Conservation (phyloP, 2,113 vertebrate genomes). For the Gasterosteus aculeatus region DNA sequence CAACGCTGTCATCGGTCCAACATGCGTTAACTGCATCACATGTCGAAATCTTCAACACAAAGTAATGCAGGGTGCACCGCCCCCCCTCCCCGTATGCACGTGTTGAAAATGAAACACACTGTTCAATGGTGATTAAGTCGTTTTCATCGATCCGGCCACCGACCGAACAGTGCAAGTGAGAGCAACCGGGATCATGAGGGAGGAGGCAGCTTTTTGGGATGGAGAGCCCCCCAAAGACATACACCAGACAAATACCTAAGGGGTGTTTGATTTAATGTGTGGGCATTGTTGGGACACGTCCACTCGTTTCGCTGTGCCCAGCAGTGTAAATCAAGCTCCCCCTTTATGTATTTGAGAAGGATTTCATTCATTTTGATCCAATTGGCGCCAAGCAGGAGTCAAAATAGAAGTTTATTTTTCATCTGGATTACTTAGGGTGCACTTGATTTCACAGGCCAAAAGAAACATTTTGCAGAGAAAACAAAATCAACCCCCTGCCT, state of each 20-base stretch:
- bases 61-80: conserved; percentile 18
- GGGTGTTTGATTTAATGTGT: conserved; percentile 68
- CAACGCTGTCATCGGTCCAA: conserved; percentile 39
- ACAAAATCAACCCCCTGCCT: conserved; percentile 50
- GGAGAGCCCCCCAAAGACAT: conserved; percentile 63
- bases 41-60: conserved; percentile 6
- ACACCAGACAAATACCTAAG: conserved; percentile 73
- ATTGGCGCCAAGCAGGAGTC: conserved; percentile 72
- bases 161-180: conserved; percentile 43
- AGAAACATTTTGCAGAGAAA: conserved; percentile 59
- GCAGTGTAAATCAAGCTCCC: conserved; percentile 67
- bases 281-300: conserved; percentile 27
- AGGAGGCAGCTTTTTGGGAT: conserved; percentile 66
- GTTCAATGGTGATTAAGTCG: conserved; percentile 12
- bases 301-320: conserved; percentile 35
- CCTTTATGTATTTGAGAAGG: conserved; percentile 74
- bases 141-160: conserved; percentile 44
- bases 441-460: conserved; percentile 68
- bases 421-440: conserved; percentile 67
- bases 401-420: conserved; percentile 68
- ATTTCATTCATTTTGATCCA: conserved; percentile 75
- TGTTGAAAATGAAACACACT: conserved; percentile 54
- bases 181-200: conserved; percentile 39
- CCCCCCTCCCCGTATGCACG: background rate
- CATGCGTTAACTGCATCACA: conserved; percentile 24